phyloP scores from a whole-genome alignment of 2,797 vertebrate genomes.

The Echiichthys vipera region DNA sequence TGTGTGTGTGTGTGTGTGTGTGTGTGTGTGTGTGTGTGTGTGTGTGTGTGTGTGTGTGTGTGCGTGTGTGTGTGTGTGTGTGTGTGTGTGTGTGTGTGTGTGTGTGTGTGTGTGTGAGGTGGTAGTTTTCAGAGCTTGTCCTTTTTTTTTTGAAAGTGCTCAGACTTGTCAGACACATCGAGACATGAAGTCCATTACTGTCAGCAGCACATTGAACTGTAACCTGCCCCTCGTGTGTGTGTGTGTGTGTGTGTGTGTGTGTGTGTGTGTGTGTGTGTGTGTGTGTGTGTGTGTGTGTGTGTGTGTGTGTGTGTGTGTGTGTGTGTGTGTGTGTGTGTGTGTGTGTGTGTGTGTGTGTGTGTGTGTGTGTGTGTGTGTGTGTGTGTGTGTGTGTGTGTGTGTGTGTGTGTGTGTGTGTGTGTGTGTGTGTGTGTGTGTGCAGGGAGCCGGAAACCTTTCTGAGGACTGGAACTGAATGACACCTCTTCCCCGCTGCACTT shows the following conservation, averaged over 20 bases:
- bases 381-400: no score
- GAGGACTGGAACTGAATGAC: constrained; percentile 15
- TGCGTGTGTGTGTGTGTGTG: background rate
- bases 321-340: no score
- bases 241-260: no score
- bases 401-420: no score
- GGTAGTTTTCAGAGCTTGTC: constrained; percentile 1
- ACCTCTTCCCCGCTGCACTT: background rate
- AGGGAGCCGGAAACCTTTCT: background rate
- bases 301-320: no score
- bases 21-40: background rate
- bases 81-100: background rate
- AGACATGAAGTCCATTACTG: constrained; percentile 50
- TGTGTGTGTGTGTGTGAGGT: background rate
- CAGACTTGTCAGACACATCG: constrained; percentile 40
- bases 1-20: background rate
- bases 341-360: no score
- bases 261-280: no score
- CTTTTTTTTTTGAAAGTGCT: background rate
- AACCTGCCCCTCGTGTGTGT: constrained; percentile 34
- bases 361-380: no score
- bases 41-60: background rate
- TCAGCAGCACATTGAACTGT: constrained; percentile 41
- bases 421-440: no score
- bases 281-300: no score